A percentile compares a stretch with the other conserved stretches of the same genome.
These are phyloP conservation scores for Drosophila kambysellisi DNA, from an alignment of 2,888 invertebrate genomes.

Conservation along the genomic window DNA sequence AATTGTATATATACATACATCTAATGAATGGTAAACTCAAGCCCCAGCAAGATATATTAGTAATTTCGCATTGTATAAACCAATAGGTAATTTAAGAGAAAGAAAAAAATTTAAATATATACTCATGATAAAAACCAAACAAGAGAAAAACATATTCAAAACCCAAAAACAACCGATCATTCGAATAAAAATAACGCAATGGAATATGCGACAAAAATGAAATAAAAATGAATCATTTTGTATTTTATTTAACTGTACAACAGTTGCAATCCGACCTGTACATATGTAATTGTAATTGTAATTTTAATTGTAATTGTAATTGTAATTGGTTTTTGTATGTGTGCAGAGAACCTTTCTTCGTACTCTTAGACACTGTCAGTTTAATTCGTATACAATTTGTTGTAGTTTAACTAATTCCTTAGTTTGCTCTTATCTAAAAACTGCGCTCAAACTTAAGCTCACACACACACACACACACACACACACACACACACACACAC, in stretches of 20 bases:
- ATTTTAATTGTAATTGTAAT: conserved; percentile 45
- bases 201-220: conserved; percentile 37
- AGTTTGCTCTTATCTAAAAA: conserved; percentile 39
- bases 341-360: conserved; percentile 54
- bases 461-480: conserved; percentile 13
- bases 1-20: conserved; percentile 54
- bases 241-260: conserved; percentile 58
- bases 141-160: conserved; percentile 16
- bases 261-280: conserved; percentile 58
- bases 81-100: conserved; percentile 46
- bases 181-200: conserved; percentile 41
- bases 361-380: conserved; percentile 53
- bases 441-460: conserved; percentile 44
- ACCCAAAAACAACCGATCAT: conserved; percentile 36
- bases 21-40: conserved; percentile 35
- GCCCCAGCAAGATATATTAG: conserved; percentile 33
- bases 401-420: conserved; percentile 53
- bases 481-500: conserved; percentile 1
- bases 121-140: conserved; percentile 35
- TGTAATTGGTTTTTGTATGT: conserved; percentile 64
- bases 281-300: conserved; percentile 46
- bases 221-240: conserved; percentile 43
- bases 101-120: conserved; percentile 22
- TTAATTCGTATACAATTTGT: conserved; percentile 48
- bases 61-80: conserved; percentile 65